phyloP scores from a whole-genome alignment of 1,140 invertebrate genomes.

The Brachionus sp. region DNA sequence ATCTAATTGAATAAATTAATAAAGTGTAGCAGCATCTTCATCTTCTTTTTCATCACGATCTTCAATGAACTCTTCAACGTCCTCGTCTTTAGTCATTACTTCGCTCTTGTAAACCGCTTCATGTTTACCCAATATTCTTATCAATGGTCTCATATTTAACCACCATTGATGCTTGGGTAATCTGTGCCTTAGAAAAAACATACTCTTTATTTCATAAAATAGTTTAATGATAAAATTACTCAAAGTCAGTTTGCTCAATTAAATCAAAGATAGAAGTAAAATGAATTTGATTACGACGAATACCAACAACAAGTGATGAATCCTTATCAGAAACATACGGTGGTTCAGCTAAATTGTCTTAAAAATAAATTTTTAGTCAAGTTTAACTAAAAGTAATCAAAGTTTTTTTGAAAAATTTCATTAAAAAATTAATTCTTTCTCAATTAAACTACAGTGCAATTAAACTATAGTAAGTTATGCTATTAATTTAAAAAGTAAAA shows the following conservation, averaged over 20 bases:
- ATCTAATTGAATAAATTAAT: not conserved
- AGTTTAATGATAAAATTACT: constrained; percentile 56
- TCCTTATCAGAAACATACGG: not conserved
- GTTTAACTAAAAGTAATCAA: not conserved
- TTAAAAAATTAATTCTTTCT: no score
- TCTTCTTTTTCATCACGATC: constrained; percentile 31
- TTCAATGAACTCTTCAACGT: constrained; percentile 9
- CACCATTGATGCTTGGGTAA: constrained; percentile 94
- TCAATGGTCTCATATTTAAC: constrained; percentile 87
- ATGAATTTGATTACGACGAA: constrained; percentile 78
- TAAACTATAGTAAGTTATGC: no score
- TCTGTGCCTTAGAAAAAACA: constrained; percentile 69
- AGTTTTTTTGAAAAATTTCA: not conserved
- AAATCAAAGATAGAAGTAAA: constrained; percentile 85
- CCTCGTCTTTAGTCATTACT: constrained; percentile 16
- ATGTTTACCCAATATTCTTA: constrained; percentile 95
- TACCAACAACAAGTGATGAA: constrained; percentile 62
- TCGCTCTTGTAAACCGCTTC: constrained; percentile 73
- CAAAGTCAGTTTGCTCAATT: constrained; percentile 80
- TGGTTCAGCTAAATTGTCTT: not conserved
- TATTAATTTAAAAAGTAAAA: not conserved
- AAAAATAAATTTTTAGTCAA: not conserved
- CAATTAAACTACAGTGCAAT: no score
- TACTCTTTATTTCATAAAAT: not conserved
- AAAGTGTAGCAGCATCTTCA: constrained; percentile 4